These are phyloP conservation scores for Junonia oenone DNA, from an alignment of 2,888 invertebrate species.

Conservation along the genomic window DNA sequence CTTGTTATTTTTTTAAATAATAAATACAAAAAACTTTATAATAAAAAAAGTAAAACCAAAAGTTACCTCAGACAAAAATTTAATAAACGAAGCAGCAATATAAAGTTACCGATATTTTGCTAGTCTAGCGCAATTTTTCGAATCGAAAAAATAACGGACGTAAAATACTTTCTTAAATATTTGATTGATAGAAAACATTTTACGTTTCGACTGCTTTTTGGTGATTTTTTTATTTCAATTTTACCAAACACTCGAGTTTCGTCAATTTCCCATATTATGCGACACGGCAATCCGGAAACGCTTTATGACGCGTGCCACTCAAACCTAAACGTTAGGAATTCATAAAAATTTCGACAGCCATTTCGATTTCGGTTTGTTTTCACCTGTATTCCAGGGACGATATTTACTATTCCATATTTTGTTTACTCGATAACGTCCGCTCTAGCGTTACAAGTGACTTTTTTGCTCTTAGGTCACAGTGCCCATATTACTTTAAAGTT, in stretches of 20 bases:
- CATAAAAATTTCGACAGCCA: not conserved
- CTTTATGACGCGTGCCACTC: not conserved
- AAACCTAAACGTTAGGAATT: slow-evolving; percentile 1
- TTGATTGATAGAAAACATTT: not conserved
- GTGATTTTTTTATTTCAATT: not conserved
- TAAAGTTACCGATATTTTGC: not conserved
- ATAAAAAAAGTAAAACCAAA: not conserved
- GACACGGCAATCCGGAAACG: not conserved
- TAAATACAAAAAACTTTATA: not conserved
- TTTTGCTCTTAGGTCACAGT: too few species aligned
- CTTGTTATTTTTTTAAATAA: not conserved
- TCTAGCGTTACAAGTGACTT: not conserved
- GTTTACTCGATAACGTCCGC: not conserved
- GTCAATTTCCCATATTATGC: not conserved
- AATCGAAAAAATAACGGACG: not conserved
- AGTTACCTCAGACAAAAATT: not conserved
- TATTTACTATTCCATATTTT: not conserved
- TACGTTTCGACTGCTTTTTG: not conserved
- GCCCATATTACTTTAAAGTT: too few species aligned
- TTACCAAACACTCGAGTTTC: not conserved
- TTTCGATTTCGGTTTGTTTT: not conserved
- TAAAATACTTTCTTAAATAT: not conserved
- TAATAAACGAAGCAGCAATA: not conserved
- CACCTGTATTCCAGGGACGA: not conserved
- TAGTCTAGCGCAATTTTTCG: not conserved